Evolutionary conservation across 1,140 invertebrate species (phyloP).

Genomic region (Camponotus floridanus): DNA sequence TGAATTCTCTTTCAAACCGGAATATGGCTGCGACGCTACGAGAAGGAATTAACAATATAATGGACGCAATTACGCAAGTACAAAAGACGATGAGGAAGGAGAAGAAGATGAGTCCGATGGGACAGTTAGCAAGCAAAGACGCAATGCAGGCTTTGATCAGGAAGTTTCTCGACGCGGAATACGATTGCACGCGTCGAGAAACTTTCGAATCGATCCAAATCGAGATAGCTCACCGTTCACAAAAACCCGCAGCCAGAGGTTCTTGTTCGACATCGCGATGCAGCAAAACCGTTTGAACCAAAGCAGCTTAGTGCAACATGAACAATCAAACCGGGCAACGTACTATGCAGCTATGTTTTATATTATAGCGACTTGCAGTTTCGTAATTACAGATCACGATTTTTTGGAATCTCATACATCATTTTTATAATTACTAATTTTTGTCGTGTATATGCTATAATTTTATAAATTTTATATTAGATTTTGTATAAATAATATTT

Average conservation of each 20-base stretch:
- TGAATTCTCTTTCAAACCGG: not conserved
- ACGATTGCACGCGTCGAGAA: conserved; percentile 37
- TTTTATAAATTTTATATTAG: not conserved
- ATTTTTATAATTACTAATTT: too few relatives aligned
- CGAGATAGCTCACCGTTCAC: conserved; percentile 23
- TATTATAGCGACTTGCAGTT: not conserved
- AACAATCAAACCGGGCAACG: not conserved
- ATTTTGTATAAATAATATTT: not conserved
- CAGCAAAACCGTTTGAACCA: conserved; percentile 1
- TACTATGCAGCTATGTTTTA: not conserved
- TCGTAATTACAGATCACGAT: not conserved
- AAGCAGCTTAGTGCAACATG: not conserved
- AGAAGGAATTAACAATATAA: conserved; percentile 45
- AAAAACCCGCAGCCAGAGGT: not conserved
- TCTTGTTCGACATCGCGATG: conserved; percentile 7
- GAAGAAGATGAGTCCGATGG: not conserved
- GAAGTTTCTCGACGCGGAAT: conserved; percentile 32
- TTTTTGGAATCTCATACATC: not conserved
- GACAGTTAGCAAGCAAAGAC: conserved; percentile 41
- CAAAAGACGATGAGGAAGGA: conserved; percentile 28
- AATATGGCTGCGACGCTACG: conserved; percentile 22
- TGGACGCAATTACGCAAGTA: conserved; percentile 40
- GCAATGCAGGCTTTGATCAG: not conserved
- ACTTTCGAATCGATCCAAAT: conserved; percentile 64
- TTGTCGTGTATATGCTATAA: not conserved